Base-by-base conservation (phyloP, 2,888 invertebrate genomes). In the Lissocephala sabroskyi region DNA sequence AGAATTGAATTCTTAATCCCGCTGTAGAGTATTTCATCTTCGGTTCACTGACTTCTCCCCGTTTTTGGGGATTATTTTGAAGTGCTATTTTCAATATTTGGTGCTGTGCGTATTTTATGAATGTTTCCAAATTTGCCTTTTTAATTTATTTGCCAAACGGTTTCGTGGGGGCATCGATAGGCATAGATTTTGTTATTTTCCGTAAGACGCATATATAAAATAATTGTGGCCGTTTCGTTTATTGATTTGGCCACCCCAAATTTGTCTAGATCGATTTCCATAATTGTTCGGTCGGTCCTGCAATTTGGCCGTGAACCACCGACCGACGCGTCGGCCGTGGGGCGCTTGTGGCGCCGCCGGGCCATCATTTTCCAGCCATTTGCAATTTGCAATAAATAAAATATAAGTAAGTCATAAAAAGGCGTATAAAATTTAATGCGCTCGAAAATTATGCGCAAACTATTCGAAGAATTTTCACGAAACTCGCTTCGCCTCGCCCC, bases 371-470 rank as follows among this genome's bases (percentile, higher is more conserved):
- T 68, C 64, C 63, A 70, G 45, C 43, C 50, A 41, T 49, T 46
- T 42, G 32, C 49, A 48, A 55, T 52, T 55, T 60, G 46, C 42
- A 68, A 68, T 73, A 68, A 73, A 68, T 68, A 73, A 68, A 61
- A 73, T 68, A 74, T 59, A 71, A 65, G 68, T 66, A 66, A 70
- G 73, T 68, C 66, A 67, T 65, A 67, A 65, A 65, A 61, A 52
- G 61, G 70, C 59, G 61, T 70, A 70, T 70, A 70, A 74, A 73
- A 74, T 70, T 73, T 74, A 70, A 70, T 74, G 70, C 73, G 59
- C 52, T 70, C 59, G 63, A 61, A 70, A 74, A 73, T 70, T 74
- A 74, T 73, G 70, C 74, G 70, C 62, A 65, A 73, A 70, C 70
- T 68, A 68, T 68, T 68, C 67, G 52, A 51, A 52, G 65, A 52